Evolutionary conservation across 1,140 invertebrate genomes (phyloP), one percentile per base, ranked within the genome.

Genomic region (Drosophila subpulchrella): DNA sequence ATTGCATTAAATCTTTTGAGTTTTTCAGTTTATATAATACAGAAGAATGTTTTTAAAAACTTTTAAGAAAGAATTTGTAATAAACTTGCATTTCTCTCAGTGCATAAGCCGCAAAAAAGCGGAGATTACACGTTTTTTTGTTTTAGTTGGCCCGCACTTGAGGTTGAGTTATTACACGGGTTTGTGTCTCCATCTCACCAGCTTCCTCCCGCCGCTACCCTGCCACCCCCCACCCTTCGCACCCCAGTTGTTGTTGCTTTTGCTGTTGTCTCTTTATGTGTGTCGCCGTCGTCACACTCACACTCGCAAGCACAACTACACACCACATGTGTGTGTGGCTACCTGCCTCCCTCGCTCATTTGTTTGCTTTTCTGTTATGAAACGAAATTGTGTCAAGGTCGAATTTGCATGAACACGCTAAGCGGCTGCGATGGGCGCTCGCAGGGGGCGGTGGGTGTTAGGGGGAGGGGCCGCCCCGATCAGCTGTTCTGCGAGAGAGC

Each of bases 391-490:
- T 88, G 83, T 88, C 83, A 88, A 88, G 83, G 83, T 89, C 83
- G 73, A 83, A 88, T 88, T 88, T 88, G 85, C 83, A 88, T 88
- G 84, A 88, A 83, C 84, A 89, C 76, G 83, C 76, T 88, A 88
- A 88, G 84, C 84, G 75, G 56, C 39, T 75, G 51, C 39, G 32
- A 51, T 39, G 39, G 67, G 34, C 15, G 67, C 41, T 51, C 39
- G 13, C 13, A 46, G 27, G 15, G 42, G n/a, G 15, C 6, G 24
- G 41, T 53, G 32, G 50, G 15, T 36, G 50, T 17, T 3, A 24
- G 8, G 50, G 24, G 41, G n/a, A 7, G 30, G 30, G 20, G 4
- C 30, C 10, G 38, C 38, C 60, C 38, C 60, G 17, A 59, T 63
- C 83, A 63, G 75, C 75, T 75, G 78, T 75, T 81, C 74, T 56